These are phyloP conservation scores for Microtus ochrogaster DNA, from an alignment of 2,113 vertebrate species.

Conservation along the genomic window DNA sequence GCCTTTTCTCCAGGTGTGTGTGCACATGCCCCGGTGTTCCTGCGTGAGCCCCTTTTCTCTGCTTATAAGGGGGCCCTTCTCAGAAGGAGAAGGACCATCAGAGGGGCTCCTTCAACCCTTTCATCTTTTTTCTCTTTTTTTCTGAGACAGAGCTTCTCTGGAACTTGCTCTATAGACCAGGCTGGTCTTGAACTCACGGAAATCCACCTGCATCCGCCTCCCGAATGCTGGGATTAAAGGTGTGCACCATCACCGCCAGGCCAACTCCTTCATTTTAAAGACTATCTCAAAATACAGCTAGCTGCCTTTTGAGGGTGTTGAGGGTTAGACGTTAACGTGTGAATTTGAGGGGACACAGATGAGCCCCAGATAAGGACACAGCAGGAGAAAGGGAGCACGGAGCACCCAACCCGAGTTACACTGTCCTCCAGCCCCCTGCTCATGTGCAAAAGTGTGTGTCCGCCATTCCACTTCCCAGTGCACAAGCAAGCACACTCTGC, in stretches of 20 bases:
- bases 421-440: background rate
- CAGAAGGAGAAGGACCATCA: background rate
- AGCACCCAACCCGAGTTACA: accelerated
- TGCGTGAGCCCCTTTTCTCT: background rate
- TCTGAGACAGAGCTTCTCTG: background rate
- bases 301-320: background rate
- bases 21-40: too few relatives aligned
- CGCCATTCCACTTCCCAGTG: accelerated
- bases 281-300: background rate
- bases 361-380: accelerated
- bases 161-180: background rate
- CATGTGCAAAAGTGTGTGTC: background rate
- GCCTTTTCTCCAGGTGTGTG: background rate
- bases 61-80: background rate
- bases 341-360: background rate
- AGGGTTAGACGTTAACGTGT: background rate
- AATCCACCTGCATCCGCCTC: background rate
- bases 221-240: background rate
- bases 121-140: background rate
- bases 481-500: accelerated
- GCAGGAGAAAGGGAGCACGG: background rate
- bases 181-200: background rate
- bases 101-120: accelerated
- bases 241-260: background rate
- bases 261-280: background rate